Evolutionary conservation across 2,113 vertebrate genomes (phyloP), one percentile per base, ranked within the genome.

Genomic region (Pangasianodon gigas): DNA sequence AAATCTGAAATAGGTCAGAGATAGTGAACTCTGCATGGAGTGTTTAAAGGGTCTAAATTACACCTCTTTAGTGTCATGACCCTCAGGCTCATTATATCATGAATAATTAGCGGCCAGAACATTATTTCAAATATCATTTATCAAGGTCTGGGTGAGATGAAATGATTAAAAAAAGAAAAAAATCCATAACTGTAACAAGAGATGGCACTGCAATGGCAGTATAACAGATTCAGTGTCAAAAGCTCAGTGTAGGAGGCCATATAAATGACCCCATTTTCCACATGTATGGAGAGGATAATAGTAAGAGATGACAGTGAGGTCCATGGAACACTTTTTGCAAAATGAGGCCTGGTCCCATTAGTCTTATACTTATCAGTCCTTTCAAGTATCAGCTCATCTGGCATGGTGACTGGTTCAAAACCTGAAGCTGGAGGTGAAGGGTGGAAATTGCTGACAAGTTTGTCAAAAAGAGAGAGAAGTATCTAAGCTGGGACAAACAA

Each of bases 51-150:
- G 93, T 93, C 90, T 77, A 83, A 92, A 90, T 93, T 94, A 92
- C 94, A 94, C 94, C 92, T 85, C 86, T 92, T 89, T 92, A 93
- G 91, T 93, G 90, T 87, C 82, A 92, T 92, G 93, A 91, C 92
- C 91, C 74, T 10, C 87, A 90, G 90, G 92, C 91, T 92, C 93
- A 95, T 95, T 95, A 92, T 92, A 94, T 93, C 92, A 91, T 94
- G 87, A 95, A 94, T 95, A 94, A 95, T 95, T 94, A 93, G 91
- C 84, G 89, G 82, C 85, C 65, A 21, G 85, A 93, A 79, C 91
- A 85, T 88, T 54, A 92, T 87, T 87, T 82, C 75, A 88, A 90
- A 87, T 90, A 89, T 91, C 87, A 91, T 90, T 91, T 93, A 86
- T 90, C 67, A 87, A 90, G 90, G 65, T 87, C 56, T 77, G 88